These are phyloP conservation scores for Coptotermes formosanus DNA, from an alignment of 1,140 invertebrate species.

Conservation along the genomic window DNA sequence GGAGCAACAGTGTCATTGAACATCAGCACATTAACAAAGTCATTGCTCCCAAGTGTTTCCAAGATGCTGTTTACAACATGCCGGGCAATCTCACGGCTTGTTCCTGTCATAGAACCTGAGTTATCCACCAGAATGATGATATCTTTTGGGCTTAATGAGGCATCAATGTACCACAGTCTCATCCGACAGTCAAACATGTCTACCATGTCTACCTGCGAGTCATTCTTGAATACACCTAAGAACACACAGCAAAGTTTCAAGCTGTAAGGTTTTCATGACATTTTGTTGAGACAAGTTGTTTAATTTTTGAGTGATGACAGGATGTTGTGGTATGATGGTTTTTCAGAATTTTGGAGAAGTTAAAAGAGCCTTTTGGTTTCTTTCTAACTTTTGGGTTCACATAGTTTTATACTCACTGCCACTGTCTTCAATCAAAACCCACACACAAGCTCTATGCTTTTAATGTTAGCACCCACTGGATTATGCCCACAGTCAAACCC, in stretches of 20 bases:
- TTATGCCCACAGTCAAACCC: too few relatives aligned
- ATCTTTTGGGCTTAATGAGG: constrained; percentile 65
- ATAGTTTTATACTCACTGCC: too few relatives aligned
- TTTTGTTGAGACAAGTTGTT: too few relatives aligned
- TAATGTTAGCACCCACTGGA: too few relatives aligned
- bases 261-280: too few relatives aligned
- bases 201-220: constrained; percentile 38
- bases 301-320: too few relatives aligned
- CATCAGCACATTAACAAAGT: constrained; percentile 64
- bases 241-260: background rate
- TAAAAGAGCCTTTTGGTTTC: too few relatives aligned
- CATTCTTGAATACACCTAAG: background rate
- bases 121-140: constrained; percentile 64
- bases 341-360: too few relatives aligned
- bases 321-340: too few relatives aligned
- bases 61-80: constrained; percentile 61
- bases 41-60: constrained; percentile 67
- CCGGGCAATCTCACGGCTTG: constrained; percentile 62
- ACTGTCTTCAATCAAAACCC: too few relatives aligned
- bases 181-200: constrained; percentile 52
- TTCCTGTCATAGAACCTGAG: constrained; percentile 67
- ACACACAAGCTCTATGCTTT: too few relatives aligned
- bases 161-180: constrained; percentile 59
- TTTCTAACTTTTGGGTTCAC: too few relatives aligned
- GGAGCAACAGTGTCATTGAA: constrained; percentile 42